These are phyloP conservation scores for Poeciliopsis infans DNA, from an alignment of 2,797 vertebrate genomes.

Conservation along the genomic window DNA sequence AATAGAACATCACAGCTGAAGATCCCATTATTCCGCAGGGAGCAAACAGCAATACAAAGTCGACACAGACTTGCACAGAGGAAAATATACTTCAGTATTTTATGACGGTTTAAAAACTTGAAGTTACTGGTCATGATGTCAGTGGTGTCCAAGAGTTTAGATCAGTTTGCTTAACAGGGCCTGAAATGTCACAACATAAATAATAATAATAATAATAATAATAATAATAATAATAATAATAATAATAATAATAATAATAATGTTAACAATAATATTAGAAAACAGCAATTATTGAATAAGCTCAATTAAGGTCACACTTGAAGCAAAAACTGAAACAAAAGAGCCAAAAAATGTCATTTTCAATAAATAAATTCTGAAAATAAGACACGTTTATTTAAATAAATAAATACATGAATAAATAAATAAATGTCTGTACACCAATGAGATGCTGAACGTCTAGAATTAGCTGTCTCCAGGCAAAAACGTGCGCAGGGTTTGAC, in stretches of 20 bases:
- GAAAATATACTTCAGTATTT: slow-evolving; percentile 37
- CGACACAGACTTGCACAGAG: slow-evolving; percentile 46
- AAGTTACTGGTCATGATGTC: slow-evolving; percentile 41
- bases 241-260: slow-evolving; percentile 5
- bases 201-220: slow-evolving; percentile 16
- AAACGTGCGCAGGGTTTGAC: slow-evolving; percentile 54
- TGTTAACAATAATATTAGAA: slow-evolving; percentile 4
- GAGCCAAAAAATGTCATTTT: slow-evolving; percentile 31
- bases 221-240: slow-evolving; percentile 15
- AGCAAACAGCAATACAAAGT: slow-evolving; percentile 34
- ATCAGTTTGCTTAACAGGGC: slow-evolving; percentile 40
- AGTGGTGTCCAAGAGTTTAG: slow-evolving; percentile 25
- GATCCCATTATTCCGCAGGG: slow-evolving; percentile 15
- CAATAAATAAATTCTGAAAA: slow-evolving; percentile 69
- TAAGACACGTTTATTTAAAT: slow-evolving; percentile 65
- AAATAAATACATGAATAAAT: slow-evolving; percentile 74
- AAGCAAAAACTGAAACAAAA: slow-evolving; percentile 48
- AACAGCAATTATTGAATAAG: slow-evolving; percentile 28
- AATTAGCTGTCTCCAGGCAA: slow-evolving; percentile 37
- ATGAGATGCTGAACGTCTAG: slow-evolving; percentile 54
- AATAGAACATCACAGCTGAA: slow-evolving; percentile 32
- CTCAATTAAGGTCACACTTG: slow-evolving; percentile 37
- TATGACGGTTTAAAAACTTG: slow-evolving; percentile 35
- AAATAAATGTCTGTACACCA: slow-evolving; percentile 73
- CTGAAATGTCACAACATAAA: slow-evolving; percentile 38